Base-by-base conservation (phyloP, 2,888 invertebrate species). In the Ramazzottius varieornatus region DNA sequence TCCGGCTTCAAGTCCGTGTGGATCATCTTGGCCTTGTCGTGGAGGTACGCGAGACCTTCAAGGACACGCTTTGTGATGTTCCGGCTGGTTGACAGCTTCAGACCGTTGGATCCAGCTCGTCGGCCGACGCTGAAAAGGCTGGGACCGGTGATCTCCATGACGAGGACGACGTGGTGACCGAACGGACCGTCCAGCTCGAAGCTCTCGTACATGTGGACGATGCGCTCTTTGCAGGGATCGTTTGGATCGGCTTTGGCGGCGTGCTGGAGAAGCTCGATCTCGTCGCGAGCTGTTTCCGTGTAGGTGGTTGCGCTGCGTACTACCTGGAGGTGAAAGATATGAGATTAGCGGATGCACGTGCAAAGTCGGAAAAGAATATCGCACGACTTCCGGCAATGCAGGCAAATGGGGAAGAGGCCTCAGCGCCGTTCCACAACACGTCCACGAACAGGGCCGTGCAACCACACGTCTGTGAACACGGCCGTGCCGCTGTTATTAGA, bases 1-100 rank as follows among this genome's bases (percentile, higher is more conserved):
- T 54, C 54, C n/a, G 54, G 54, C 54, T 54, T 54, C 16, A 54
- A 24, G 29, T 54, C 54, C 54, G 54, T 54, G 29, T 54, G 54
- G 54, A 54, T 54, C 54, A 54, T 54, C 20, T 54, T 8, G 16
- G 54, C 54, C 54, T 54, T 54, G n/a, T 54, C 54, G 54, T 54
- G 54, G 16, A 54, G 8, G 54, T 54, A 54, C 29, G 54, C 54
- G 4, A 54, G 29, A 16, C 54, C 54, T 54, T 54, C 54, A 4
- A 54, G 54, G 29, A 54, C 29, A 8, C 54, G 54, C 29, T 29
- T 54, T 8, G 54, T 54, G n/a, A 54, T 16, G 29, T 54, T 54
- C 20, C 54, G 54, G 4, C 8, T 24, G 29, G 54, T 54, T 24
- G 8, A 24, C 54, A 54, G 54, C 29, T 54, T 54, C 16, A 54